Base-by-base conservation (phyloP, 2,888 invertebrate genomes). In the Tipula helvola region DNA sequence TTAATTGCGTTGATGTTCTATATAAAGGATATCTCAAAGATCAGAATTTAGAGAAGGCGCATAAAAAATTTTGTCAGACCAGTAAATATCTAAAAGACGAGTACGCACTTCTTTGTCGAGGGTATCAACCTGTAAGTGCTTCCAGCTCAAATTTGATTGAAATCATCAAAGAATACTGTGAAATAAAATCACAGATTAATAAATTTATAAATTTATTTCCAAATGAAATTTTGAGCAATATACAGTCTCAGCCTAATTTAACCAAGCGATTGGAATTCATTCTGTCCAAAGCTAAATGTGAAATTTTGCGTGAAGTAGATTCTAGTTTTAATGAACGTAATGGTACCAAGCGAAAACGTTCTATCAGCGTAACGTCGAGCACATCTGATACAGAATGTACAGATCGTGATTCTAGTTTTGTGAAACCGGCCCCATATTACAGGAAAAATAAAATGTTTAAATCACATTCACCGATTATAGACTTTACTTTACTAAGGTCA, bases 81-180 rank as follows among this genome's bases (percentile, higher is more conserved):
- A 84, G 84, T 39, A 84, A 84, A 84, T 84, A 84, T 84, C 84
- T 84, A 36, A 84, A 39, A 13, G 84, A 84, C 12, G 84, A 84
- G 16, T 39, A 39, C 16, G 36, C 3, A 7, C 8, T 84, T 8
- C 16, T 84, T 7, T 8, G 41, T 84, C 36, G 41, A 3, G 84
- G 84, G 39, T 84, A 84, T 39, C n/a, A 36, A 5, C 71, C 71
- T 5, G 71, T 71, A 28, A 84, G 39, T 39, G 39, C 39, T 2
- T 84, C 84, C 0, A 36, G 39, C 39, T 84, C 39, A 8, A 84
- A 84, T 84, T 41, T 84, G 16, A 41, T 84, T 7, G 84, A 84
- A 13, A 84, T 84, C 36, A 39, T 84, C 3, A 84, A 36, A 39
- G 84, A 84, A 84, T 84, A 84, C 5, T 84, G 84, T 18, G 84